Evolutionary conservation across 2,797 vertebrate genomes (phyloP), one percentile per base, ranked within the genome.

Genomic region (Sorex maritimensis): DNA sequence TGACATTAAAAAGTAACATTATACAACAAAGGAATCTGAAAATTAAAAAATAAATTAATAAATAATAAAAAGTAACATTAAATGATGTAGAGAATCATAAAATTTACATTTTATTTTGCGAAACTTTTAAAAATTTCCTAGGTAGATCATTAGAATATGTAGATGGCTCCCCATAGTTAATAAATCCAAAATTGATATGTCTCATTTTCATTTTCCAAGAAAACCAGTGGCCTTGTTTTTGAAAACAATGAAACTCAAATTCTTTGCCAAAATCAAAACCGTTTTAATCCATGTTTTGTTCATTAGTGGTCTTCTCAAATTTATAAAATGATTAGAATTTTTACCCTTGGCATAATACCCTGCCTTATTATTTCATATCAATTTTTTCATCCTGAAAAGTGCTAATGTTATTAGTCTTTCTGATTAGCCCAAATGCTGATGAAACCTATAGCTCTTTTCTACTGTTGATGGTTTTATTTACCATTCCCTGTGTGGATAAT

Each of bases 131-230:
- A 41, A 9, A 61, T 61, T 61, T 82, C n/a, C 84, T 15, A 9
- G 17, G 58, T 69, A 0, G 8, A 95, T 23, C 95, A 72, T 77
- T 92, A 19, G 28, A 93, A 93, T 80, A 86, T 26, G 73, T 49
- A 71, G 15, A 58, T 34, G 71, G 24, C 2, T 80, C 52, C 17
- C 82, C 34, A 74, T 19, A 65, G 30, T 61, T 6, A 72, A 4
- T 85, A 90, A 94, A 68, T 46, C 24, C 17, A 72, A 28, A 89
- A 21, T 83, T 67, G 19, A 63, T 15, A 81, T 71, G 71, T 30
- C 34, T 14, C 24, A 89, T 82, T 52, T 52, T 52, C 41, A 44
- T 44, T 95, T 96, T 34, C 4, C 0, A 94, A 85, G 30, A 89
- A 95, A 85, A 81, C 46, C 7, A 10, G 24, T 91, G n/a, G 34